Base-by-base conservation (phyloP, 2,797 vertebrate genomes). In the Chaetodon trifasciatus region DNA sequence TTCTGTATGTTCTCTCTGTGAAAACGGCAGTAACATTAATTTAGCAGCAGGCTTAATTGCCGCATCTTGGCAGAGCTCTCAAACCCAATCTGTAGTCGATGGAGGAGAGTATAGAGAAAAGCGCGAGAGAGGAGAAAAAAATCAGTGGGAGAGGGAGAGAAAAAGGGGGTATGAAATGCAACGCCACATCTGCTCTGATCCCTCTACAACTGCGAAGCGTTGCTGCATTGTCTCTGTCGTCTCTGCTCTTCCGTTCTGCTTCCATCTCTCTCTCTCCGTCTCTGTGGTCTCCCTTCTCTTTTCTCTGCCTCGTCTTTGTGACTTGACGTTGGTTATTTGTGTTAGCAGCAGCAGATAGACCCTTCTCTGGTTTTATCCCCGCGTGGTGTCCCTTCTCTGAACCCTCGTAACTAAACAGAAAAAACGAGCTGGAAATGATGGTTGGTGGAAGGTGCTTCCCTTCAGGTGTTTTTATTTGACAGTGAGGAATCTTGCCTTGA, bases 11-110 rank as follows among this genome's bases (percentile, higher is more conserved):
- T 76, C 55, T 80, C 78, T 72, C 74, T 82, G 61, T 50, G 61
- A 74, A 83, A 78, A 78, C 40, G 62, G 78, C 90, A 84, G 80
- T 74, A 79, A 82, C 61, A 65, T 88, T 87, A 86, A 93, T 93
- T 95, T 92, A 94, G 90, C 90, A 89, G 89, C 89, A 81, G 79
- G 83, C 86, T 93, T 94, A 94, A 95, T 93, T 94, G 86, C 86
- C 62, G 58, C 67, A 10, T 91, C 78, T 91, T 93, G 92, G 92
- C 92, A 92, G 24, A 82, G 90, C 78, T 88, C 86, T 93, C 83
- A 89, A 91, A 91, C 75, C 80, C 85, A 86, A 90, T 93, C 84
- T 90, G 83, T 81, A 77, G 82, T 89, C 65, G 82, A 88, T 86
- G 80, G 85, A 90, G 87, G 61, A 83, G 78, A 84, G 70, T 74